Base-by-base conservation (phyloP, 1,140 invertebrate species). In the Conus betulinus region DNA sequence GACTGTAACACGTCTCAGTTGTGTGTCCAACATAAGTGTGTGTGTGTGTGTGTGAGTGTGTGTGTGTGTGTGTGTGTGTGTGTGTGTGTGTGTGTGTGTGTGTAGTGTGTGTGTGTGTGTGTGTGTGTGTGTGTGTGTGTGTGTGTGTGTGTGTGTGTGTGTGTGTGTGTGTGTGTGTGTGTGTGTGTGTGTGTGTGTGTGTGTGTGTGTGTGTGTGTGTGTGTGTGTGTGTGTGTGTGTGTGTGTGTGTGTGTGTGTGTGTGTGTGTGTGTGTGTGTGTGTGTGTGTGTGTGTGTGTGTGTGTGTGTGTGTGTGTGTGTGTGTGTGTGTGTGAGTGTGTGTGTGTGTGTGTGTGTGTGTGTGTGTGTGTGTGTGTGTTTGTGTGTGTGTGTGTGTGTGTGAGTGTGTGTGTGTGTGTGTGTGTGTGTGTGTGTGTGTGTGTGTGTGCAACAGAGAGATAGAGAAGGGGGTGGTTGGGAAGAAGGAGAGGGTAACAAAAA, bases 341-440 rank as follows among this genome's bases (percentile, higher is more conserved):
- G 81, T 52, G 81, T 52, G 81, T 52, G 81, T 52, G 81, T 52
- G 81, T 82, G 39, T 53, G 51, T 82, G 53, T 53, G 39, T 52
- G 53, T 55, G 39, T 53, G 53, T 82, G 81, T 82, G 39, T 82
- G 81, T 55, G 39, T 82, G 81, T 81, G 25, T 57, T 5, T 84
- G 79, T 84, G 79, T 53, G 39, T n/a, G 63, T 67, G 51, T 52
- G 39, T 23, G 57, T 51, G 51, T 53, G 57, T 63, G 71, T 74
- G 71, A 4, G 71, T 74, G 71, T 74, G 71, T 74, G 71, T 74
- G 71, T 74, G 71, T 74, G 71, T 74, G 71, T 74, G 71, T 74
- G 71, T 74, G 71, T 74, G 71, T 74, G 71, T 74, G 71, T 74
- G 71, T 74, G 71, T 74, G 71, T 74, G 71, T 74, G 71, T 74